A percentile compares a stretch with the other conserved stretches of the same genome.
Conservation (phyloP, 2,797 vertebrate genomes). For the Tragopan temminckii region DNA sequence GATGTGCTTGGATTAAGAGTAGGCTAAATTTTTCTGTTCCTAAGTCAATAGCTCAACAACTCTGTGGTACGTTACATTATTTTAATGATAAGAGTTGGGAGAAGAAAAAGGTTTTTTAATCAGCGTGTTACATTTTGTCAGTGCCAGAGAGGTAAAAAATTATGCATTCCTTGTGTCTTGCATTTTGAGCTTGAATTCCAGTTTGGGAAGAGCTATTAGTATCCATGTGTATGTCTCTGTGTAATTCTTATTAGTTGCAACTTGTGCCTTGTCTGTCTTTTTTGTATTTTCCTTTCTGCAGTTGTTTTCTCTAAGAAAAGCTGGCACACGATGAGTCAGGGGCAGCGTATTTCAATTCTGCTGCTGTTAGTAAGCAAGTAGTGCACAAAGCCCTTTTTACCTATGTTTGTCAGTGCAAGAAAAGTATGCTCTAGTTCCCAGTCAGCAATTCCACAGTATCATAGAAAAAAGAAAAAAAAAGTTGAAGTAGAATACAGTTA, state of each 20-base stretch:
- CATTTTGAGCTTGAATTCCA: neutral
- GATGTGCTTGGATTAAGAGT: neutral
- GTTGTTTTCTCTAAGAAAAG: neutral
- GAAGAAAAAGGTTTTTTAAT: neutral
- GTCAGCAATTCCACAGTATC: neutral
- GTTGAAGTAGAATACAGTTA: neutral
- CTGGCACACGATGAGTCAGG: neutral
- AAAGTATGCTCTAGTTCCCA: neutral
- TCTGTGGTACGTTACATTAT: neutral
- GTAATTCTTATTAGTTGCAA: neutral
- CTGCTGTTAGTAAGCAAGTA: neutral
- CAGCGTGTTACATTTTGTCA: neutral
- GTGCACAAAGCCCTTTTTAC: neutral
- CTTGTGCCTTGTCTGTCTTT: neutral
- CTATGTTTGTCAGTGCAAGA: neutral
- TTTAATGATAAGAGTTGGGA: neutral
- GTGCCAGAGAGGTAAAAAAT: neutral
- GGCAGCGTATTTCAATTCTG: neutral
- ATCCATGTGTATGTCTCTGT: accelerated
- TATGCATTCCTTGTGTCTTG: accelerated
- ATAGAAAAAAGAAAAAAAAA: neutral
- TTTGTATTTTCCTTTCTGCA: neutral
- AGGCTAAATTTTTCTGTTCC: neutral
- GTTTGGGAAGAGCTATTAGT: neutral
- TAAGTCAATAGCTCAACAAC: neutral